Percentiles rank a stretch among this genome's conserved stretches.
Conservation (phyloP, 2,888 invertebrate genomes). For the Lithophane socia region DNA sequence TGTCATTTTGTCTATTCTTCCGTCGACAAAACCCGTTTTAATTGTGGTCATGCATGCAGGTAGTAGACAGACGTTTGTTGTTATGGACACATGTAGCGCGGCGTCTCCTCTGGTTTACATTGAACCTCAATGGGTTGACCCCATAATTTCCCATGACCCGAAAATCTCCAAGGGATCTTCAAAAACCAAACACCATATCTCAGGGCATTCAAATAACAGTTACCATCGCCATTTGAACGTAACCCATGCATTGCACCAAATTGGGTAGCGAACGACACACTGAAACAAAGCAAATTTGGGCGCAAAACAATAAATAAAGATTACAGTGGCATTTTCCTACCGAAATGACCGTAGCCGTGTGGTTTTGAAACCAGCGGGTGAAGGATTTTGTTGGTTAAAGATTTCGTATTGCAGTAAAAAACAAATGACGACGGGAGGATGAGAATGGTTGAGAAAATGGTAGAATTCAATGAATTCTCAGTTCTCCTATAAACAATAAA, state of each 20-base stretch:
- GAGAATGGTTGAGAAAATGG: background rate
- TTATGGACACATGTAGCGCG: no score
- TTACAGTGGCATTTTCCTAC: conserved; percentile 67
- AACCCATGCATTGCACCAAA: conserved; percentile 61
- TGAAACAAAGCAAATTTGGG: conserved; percentile 66
- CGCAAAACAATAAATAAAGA: conserved; percentile 69
- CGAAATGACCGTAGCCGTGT: conserved; percentile 60
- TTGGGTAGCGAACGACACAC: conserved; percentile 51
- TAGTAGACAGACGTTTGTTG: no score
- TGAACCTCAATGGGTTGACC: background rate
- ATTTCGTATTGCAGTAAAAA: conserved; percentile 5
- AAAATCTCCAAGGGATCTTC: background rate
- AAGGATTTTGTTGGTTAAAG: background rate
- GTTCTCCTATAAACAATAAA: no score
- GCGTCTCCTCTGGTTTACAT: no score
- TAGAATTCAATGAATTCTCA: no score
- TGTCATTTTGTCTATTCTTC: no score
- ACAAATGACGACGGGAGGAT: background rate
- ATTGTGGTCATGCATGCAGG: no score
- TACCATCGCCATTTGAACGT: conserved; percentile 34
- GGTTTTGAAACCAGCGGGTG: conserved; percentile 39
- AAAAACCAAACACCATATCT: conserved; percentile 24
- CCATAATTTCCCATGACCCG: background rate
- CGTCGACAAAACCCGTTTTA: no score
- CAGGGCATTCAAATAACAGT: conserved; percentile 47